phyloP scores from a whole-genome alignment of 2,888 invertebrate genomes.

The Hypsopygia costalis region DNA sequence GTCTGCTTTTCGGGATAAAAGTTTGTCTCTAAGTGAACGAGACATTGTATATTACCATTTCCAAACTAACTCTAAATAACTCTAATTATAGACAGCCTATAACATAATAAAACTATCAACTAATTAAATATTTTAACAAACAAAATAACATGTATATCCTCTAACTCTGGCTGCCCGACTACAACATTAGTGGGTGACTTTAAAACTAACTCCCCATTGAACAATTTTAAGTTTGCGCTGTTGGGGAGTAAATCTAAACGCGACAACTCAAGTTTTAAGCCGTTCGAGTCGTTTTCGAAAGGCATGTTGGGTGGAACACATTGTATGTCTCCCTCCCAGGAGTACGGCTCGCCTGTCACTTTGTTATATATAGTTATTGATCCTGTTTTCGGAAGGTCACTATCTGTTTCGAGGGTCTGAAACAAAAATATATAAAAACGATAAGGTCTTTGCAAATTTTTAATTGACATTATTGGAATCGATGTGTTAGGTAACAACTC shows the following conservation, averaged over 20 bases:
- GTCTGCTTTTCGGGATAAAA: no score
- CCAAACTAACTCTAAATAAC: no score
- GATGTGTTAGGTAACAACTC: no score
- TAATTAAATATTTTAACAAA: constrained; percentile 36
- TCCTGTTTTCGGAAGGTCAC: constrained; percentile 25
- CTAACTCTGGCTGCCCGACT: constrained; percentile 41
- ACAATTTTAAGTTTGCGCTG: constrained; percentile 44
- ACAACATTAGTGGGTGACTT: constrained; percentile 39
- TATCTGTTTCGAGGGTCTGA: constrained; percentile 43
- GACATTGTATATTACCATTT: no score
- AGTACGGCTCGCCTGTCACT: constrained; percentile 48
- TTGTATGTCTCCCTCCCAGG: constrained; percentile 44
- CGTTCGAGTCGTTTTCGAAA: constrained; percentile 27
- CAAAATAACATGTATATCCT: constrained; percentile 44
- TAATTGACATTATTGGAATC: no score
- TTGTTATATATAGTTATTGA: constrained; percentile 59
- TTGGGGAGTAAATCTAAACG: constrained; percentile 48
- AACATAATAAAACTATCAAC: no score
- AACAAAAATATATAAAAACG: no score
- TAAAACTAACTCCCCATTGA: constrained; percentile 40
- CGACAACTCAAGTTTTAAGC: constrained; percentile 41
- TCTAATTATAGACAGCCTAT: no score
- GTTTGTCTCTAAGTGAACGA: no score
- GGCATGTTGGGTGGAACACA: constrained; percentile 34
- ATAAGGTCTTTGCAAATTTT: no score